These are phyloP conservation scores for Pachymerium ferrugineum DNA, from an alignment of 2,888 invertebrate species.

Conservation along the genomic window DNA sequence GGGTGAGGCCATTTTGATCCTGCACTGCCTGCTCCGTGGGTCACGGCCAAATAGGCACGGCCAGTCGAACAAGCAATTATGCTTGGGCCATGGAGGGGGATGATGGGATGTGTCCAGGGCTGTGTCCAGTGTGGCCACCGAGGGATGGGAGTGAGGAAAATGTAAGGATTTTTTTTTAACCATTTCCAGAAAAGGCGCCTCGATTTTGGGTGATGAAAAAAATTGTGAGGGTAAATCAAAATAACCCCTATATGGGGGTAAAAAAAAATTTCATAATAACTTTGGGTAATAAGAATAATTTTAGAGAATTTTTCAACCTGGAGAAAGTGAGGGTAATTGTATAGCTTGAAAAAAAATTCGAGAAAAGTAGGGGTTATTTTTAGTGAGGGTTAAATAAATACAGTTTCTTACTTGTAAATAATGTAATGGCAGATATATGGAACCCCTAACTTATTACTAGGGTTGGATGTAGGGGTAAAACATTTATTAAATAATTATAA, in stretches of 20 bases:
- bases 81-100: constrained; percentile 19
- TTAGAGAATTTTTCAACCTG: too few species aligned
- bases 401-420: too few species aligned
- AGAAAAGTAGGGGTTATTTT: background rate
- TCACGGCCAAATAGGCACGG: constrained; percentile 20
- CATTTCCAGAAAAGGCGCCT: too few species aligned
- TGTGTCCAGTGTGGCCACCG: background rate
- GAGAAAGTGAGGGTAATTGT: background rate
- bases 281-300: too few species aligned
- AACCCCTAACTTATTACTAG: too few species aligned
- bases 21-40: constrained; percentile 5
- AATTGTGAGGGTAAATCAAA: background rate
- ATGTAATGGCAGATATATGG: too few species aligned
- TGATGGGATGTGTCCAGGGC: constrained; percentile 27
- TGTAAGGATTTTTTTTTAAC: constrained; percentile 14
- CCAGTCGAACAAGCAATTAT: constrained; percentile 27
- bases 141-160: constrained; percentile 19
- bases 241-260: too few species aligned
- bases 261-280: too few species aligned
- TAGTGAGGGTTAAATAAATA: background rate
- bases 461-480: background rate
- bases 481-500: too few species aligned
- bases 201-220: background rate
- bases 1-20: constrained; percentile 24
- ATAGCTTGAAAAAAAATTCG: background rate